Conservation (phyloP, 2,797 vertebrate genomes). For the Silurus lanzhouensis region DNA sequence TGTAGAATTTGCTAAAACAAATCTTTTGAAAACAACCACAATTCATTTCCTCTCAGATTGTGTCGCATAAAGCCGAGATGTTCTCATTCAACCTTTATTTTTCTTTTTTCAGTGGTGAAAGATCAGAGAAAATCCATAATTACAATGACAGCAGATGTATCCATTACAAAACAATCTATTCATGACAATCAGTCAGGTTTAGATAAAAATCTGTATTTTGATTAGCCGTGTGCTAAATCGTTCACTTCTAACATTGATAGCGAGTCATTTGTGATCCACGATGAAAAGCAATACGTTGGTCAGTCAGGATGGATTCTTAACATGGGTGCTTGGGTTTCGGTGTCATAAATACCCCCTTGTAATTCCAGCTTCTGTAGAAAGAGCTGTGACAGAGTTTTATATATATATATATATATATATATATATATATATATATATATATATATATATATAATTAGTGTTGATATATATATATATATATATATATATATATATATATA, state of each 20-base stretch:
- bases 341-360: slow-evolving; percentile 81
- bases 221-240: slow-evolving; percentile 77
- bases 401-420: too few relatives aligned
- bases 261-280: slow-evolving; percentile 68
- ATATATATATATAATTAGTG: too few relatives aligned
- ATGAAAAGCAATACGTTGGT: slow-evolving; percentile 65
- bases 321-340: slow-evolving; percentile 75
- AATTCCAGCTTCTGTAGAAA: slow-evolving; percentile 73
- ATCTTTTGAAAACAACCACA: neutral
- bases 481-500: too few relatives aligned
- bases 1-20: neutral
- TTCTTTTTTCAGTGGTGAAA: slow-evolving; percentile 41
- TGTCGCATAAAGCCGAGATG: slow-evolving; percentile 13
- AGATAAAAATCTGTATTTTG: slow-evolving; percentile 80
- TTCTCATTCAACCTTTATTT: slow-evolving; percentile 5
- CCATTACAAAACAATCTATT: slow-evolving; percentile 78
- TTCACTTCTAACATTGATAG: slow-evolving; percentile 77
- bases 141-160: slow-evolving; percentile 73
- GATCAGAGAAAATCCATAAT: slow-evolving; percentile 71
- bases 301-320: slow-evolving; percentile 76
- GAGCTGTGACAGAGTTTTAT: slow-evolving; percentile 72
- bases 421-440: too few relatives aligned
- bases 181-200: slow-evolving; percentile 72
- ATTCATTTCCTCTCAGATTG: slow-evolving; percentile 2
- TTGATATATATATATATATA: too few relatives aligned